Evolutionary conservation across 2,888 invertebrate species (phyloP), one percentile per base, ranked within the genome.

Genomic region (Melolontha melolontha): DNA sequence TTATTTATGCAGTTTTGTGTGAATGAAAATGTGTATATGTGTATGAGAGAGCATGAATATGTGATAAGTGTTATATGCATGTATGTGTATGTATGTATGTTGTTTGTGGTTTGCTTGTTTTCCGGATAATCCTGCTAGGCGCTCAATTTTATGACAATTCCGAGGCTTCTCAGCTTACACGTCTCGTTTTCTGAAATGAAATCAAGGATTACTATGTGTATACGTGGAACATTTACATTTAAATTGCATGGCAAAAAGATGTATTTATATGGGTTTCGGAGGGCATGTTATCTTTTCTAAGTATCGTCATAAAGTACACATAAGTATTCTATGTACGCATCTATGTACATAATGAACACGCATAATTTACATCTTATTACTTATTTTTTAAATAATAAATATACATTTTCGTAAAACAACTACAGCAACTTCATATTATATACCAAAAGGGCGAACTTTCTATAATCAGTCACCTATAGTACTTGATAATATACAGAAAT

Each of bases 1-100:
- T 73, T 71, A 71, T 71, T 69, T 55, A 62, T 69, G 62, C 12
- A 27, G 51, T 62, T 22, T 42, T 12, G 12, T 29, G 17, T 14
- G 42, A 12, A 39, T 40, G 34, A 5, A 34, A 8, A 6, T 34
- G 10, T 34, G 34, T 34, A 34, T 57, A 22, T 12, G 17, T 40
- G 22, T 41, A 40, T 57, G 14, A 1, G 22, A 12, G 39, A 57
- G 17, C 41, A 41, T 39, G n/a, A 14, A 17, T 10, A 6, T 50
- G 27, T n/a, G 14, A 17, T 50, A 50, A 10, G 34, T 34, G 34
- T 34, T 34, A 34, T 10, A 34, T 34, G 34, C 12, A 52, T 7
- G 27, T 14, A 52, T 29, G 14, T n/a, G 22, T 16, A 34, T 11
- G n/a, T 52, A 52, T 5, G 29, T 34, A 27, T n/a, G 12, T n/a